Evolutionary conservation across 2,888 invertebrate genomes (phyloP).

Genomic region (Encarsia formosa): DNA sequence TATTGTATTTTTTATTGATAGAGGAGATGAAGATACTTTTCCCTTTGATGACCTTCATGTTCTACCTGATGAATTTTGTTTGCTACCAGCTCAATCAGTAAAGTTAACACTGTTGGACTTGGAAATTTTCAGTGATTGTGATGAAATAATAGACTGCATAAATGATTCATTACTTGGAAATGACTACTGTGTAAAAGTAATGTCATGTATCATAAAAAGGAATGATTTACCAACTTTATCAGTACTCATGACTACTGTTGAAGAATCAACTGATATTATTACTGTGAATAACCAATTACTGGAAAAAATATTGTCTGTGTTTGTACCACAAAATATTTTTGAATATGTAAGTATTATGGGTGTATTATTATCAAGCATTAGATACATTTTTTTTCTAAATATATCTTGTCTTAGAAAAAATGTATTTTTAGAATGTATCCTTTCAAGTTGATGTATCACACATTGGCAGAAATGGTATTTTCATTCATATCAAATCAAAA

Average conservation of each 20-base stretch:
- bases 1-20: constrained; percentile 64
- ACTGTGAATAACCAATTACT: constrained; percentile 1
- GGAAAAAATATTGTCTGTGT: neutral
- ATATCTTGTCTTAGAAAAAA: neutral
- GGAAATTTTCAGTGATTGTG: constrained; percentile 60
- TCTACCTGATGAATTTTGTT: constrained; percentile 62
- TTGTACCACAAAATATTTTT: neutral
- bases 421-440: neutral
- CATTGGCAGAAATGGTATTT: neutral
- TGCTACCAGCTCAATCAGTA: constrained; percentile 68
- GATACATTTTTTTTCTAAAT: neutral
- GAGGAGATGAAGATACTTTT: constrained; percentile 65
- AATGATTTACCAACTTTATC: constrained; percentile 1
- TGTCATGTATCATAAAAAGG: neutral
- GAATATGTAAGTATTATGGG: neutral
- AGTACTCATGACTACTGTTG: neutral
- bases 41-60: constrained; percentile 57
- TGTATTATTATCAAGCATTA: neutral
- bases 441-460: neutral
- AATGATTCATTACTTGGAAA: constrained; percentile 47
- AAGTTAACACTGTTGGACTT: constrained; percentile 66
- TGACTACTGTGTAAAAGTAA: constrained; percentile 5
- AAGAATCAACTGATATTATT: neutral
- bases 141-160: constrained; percentile 45
- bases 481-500: constrained; percentile 6